Evolutionary conservation across 92 coral and sea anemone species (phyloP), one percentile per base, ranked within the genome.

Genomic region (Metridium senile): DNA sequence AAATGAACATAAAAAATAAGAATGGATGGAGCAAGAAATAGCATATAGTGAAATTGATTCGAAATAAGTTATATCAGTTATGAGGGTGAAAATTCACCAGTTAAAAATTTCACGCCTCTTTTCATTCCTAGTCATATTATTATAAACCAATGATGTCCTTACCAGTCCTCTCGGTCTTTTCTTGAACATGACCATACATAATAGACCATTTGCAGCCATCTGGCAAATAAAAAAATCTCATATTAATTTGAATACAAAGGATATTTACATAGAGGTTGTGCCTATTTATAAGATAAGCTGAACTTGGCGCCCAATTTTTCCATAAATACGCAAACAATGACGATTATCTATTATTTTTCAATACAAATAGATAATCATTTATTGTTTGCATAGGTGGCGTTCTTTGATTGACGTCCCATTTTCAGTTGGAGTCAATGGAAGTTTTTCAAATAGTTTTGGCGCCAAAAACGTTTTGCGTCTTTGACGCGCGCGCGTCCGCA

Each of bases 141-240:
- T 4, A 39, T 39, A 13, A 39, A 39, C 8, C 13, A 39, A 13
- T 13, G 49, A 39, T 39, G 13, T 26, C 47, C 97, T 91, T 79
- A 91, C 97, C 84, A 91, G 74, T 30, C 79, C 26, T 70, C 81
- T 80, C 32, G 89, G 82, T 31, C 86, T 74, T 43, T 80, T 72
- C 72, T 89, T 89, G 89, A 81, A 89, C 80, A 88, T 76, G 34
- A 89, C 53, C 89, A 91, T 79, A 61, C 81, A 47, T 34, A 75
- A 67, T 21, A 91, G 61, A 26, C 97, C 97, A 26, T 76, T 84
- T 11, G 73, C 71, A 26, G 84, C 88, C 84, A 91, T 74, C 97
- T 91, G 79, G 56, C 26, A 65, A 81, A 71, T 11, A 58, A 68
- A 78, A 72, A 29, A 63, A 26, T 18, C 13, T 59, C 17, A 59